A percentile compares a stretch with the other conserved stretches of the same genome.
Conservation (phyloP, 2,113 vertebrate genomes). For the Montifringilla adamsi region DNA sequence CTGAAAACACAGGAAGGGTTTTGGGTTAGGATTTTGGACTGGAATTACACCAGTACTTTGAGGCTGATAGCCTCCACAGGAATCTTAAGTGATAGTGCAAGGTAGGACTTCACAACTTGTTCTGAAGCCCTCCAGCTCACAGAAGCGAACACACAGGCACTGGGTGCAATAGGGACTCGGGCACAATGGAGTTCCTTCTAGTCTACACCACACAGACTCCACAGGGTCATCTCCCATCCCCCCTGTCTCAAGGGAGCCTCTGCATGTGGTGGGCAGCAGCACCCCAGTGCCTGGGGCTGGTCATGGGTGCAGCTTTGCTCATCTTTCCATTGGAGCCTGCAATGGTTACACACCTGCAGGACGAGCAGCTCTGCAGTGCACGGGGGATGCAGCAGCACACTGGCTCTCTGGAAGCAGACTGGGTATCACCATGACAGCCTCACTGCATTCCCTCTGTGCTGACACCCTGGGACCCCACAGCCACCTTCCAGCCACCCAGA, state of each 20-base stretch:
- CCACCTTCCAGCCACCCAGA: not conserved
- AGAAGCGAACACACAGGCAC: not conserved
- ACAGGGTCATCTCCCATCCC: not conserved
- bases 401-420: not conserved
- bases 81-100: not conserved
- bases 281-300: not conserved
- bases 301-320: not conserved
- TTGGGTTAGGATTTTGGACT: no score
- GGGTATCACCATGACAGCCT: not conserved
- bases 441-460: not conserved
- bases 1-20: not conserved
- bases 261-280: not conserved
- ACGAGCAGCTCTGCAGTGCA: not conserved
- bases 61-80: not conserved
- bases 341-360: not conserved
- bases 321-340: not conserved
- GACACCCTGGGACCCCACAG: not conserved
- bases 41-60: not conserved
- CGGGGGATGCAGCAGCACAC: accelerated
- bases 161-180: accelerated
- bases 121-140: not conserved
- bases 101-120: not conserved
- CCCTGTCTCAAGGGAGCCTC: not conserved
- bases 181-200: not conserved
- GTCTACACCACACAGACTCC: not conserved